Percentiles rank a stretch among this genome's conserved stretches.
These are phyloP conservation scores for Pseudomugil tenellus DNA, from an alignment of 2,797 vertebrate genomes.

Conservation along the genomic window DNA sequence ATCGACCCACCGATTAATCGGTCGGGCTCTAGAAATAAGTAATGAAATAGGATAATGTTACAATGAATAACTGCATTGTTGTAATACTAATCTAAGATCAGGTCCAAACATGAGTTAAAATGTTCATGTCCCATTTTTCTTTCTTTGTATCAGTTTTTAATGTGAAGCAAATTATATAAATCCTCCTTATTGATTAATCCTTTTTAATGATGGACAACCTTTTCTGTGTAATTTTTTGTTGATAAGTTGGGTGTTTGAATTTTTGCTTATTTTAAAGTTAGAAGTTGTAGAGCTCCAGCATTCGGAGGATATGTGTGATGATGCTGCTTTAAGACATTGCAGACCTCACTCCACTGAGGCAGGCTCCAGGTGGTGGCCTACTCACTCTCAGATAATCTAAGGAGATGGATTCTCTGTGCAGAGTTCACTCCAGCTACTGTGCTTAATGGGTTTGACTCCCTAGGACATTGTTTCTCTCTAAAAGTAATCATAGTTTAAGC, in stretches of 20 bases:
- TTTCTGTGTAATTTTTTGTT: neutral
- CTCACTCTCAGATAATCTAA: slow-evolving; percentile 63
- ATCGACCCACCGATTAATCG: too few species aligned
- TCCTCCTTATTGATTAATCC: too few species aligned
- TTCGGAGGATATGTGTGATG: slow-evolving; percentile 55
- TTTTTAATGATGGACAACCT: too few species aligned
- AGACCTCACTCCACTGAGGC: slow-evolving; percentile 35
- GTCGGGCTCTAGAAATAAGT: too few species aligned
- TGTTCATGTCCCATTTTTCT: too few species aligned
- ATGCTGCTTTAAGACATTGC: slow-evolving; percentile 47
- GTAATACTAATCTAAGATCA: too few species aligned
- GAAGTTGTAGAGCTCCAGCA: slow-evolving; percentile 7
- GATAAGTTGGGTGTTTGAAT: slow-evolving; percentile 3
- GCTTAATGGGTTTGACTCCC: slow-evolving; percentile 70
- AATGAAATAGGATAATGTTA: too few species aligned
- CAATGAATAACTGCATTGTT: too few species aligned
- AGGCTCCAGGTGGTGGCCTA: slow-evolving; percentile 36
- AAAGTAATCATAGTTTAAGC: slow-evolving; percentile 66
- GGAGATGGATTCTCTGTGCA: slow-evolving; percentile 61
- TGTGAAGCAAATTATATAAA: too few species aligned
- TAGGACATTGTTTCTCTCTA: slow-evolving; percentile 73
- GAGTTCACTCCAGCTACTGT: slow-evolving; percentile 51
- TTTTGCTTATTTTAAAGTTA: slow-evolving; percentile 12
- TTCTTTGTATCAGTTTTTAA: too few species aligned
- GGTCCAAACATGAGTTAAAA: too few species aligned